Base-by-base conservation (phyloP, 2,113 vertebrate genomes). In the Phalacrocorax brasilianus region DNA sequence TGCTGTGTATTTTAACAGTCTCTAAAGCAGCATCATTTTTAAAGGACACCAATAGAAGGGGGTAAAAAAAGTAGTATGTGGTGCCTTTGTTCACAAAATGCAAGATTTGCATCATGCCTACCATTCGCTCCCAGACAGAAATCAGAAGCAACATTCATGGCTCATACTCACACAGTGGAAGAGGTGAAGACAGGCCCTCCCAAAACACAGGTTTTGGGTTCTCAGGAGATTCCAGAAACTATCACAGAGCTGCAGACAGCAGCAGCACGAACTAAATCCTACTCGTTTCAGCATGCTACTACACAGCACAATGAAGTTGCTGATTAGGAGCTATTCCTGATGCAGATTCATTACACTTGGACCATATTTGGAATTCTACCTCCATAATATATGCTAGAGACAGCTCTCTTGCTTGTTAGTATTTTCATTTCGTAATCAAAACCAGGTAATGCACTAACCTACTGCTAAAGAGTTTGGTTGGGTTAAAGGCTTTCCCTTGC, bases 11-110 rank as follows among this genome's bases (percentile, higher is more conserved):
- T 68, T 3, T 38, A 77, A 67, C 38, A 50, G 28, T 14, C n/a
- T 75, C 67, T 76, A 11, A 65, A 66, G 32, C 23, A 74, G 26
- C 45, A 24, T 61, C 4, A 7, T 78, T 87, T 85, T 56, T 26
- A 33, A 84, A 88, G 35, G 18, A 42, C 44, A 53, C 23, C 18
- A 85, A 23, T 14, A 74, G 47, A 67, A 2, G 0, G 3, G 9
- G 5, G 18, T 52, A 14, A 45, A 71, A 32, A 72, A 17, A 85
- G 26, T 0, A 2, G 20, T 7, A 61, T 0, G 0, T 30, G 23
- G 26, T 71, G 49, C 27, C 16, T 72, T 72, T 50, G n/a, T 35
- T 32, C 33, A 78, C 3, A 6, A 5, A 52, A 67, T 14, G 26
- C 5, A 19, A 15, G 35, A 62, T 10, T 21, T 58, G 47, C 11